Conservation (phyloP, 1,140 invertebrate genomes). For the Ooceraea biroi region DNA sequence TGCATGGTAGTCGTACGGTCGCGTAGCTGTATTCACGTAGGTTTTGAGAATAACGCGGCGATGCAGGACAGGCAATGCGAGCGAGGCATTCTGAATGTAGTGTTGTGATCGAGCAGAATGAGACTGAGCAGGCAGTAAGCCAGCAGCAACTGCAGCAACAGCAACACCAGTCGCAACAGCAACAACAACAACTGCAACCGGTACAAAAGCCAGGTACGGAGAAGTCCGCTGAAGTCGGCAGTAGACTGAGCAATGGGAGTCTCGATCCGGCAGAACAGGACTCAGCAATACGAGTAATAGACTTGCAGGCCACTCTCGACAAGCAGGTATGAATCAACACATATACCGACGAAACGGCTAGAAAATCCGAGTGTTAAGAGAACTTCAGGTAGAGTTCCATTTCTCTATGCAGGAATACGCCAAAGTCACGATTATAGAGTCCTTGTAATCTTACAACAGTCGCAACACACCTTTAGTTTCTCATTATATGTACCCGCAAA, state of each 20-base stretch:
- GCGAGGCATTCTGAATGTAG: conserved; percentile 84
- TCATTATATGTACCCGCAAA: neutral
- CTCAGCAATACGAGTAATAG: conserved; percentile 90
- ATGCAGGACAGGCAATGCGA: conserved; percentile 78
- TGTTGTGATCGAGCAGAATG: conserved; percentile 85
- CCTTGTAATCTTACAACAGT: neutral
- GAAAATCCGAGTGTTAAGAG: conserved; percentile 30
- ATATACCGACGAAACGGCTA: conserved; percentile 25
- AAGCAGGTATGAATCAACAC: conserved; percentile 91
- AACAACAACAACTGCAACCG: conserved; percentile 72
- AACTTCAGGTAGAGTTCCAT: conserved; percentile 54
- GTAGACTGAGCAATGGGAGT: conserved; percentile 87
- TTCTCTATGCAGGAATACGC: conserved; percentile 14
- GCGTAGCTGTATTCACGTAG: conserved; percentile 77
- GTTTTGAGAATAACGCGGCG: conserved; percentile 78
- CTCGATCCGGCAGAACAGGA: conserved; percentile 88
- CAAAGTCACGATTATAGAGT: neutral
- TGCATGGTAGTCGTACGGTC: conserved; percentile 71
- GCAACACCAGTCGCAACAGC: conserved; percentile 63
- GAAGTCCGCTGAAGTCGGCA: conserved; percentile 76
- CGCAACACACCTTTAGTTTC: neutral
- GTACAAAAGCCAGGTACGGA: conserved; percentile 79
- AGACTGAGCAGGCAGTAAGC: conserved; percentile 76
- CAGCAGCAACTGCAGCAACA: conserved; percentile 71
- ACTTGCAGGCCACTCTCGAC: conserved; percentile 95